A percentile compares a stretch with the other conserved stretches of the same genome.
phyloP scores from a whole-genome alignment of 1,140 invertebrate genomes.

The Lepidurus arcticus region DNA sequence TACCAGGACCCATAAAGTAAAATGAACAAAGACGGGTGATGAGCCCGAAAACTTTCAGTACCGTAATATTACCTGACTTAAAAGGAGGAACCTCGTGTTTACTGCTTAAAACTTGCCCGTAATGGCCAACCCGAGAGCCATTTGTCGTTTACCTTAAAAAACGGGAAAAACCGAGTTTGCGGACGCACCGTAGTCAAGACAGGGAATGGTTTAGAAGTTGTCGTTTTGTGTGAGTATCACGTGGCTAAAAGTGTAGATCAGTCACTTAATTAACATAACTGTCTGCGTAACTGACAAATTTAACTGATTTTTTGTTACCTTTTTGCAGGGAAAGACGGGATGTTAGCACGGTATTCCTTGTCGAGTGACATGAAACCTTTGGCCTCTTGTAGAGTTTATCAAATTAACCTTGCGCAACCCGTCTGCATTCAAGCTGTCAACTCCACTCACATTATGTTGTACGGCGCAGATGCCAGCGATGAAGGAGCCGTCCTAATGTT shows the following conservation, averaged over 20 bases:
- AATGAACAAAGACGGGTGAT: not conserved
- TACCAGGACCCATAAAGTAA: not conserved
- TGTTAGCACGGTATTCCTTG: conserved; percentile 4
- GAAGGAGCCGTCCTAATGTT: conserved; percentile 2
- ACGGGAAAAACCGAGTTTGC: not conserved
- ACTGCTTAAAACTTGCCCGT: not conserved
- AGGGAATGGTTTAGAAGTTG: not conserved
- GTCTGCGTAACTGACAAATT: not conserved
- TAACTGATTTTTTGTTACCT: not conserved
- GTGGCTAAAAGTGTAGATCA: too few species aligned
- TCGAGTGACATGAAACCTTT: not conserved
- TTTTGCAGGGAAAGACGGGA: not conserved
- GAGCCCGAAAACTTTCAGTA: not conserved
- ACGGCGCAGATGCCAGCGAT: not conserved
- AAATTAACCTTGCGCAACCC: not conserved
- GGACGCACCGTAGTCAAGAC: conserved; percentile 1
- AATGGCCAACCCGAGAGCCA: conserved; percentile 9
- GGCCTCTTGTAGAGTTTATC: not conserved
- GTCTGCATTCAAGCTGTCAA: conserved; percentile 1
- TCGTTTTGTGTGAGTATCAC: not conserved
- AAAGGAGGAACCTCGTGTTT: not conserved
- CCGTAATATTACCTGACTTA: not conserved
- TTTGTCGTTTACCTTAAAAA: not conserved
- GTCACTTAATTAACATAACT: not conserved
- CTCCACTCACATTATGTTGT: not conserved